A percentile compares a stretch with the other conserved stretches of the same genome.
Evolutionary conservation across 1,140 invertebrate genomes (phyloP).

Genomic region (Lepidurus packardi): DNA sequence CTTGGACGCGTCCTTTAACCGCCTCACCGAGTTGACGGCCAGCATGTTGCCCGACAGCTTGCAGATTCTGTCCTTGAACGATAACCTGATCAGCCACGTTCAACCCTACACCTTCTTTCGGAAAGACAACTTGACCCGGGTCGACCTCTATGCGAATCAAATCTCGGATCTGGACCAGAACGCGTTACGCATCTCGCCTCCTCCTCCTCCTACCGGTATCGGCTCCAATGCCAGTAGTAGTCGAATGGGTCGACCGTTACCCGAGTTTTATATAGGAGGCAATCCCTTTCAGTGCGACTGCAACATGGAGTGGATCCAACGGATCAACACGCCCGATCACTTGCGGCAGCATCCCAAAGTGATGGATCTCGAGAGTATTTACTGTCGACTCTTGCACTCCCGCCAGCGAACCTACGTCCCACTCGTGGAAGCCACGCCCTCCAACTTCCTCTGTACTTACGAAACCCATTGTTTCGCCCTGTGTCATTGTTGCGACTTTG

Average conservation of each 20-base stretch:
- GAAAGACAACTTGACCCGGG: conserved; percentile 72
- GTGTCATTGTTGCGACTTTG: conserved; percentile 90
- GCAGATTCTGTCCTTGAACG: conserved; percentile 71
- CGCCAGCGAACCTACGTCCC: conserved; percentile 72
- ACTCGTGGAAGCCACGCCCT: conserved; percentile 71
- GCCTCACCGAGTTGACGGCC: conserved; percentile 59
- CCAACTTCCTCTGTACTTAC: conserved; percentile 86
- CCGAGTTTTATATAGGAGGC: conserved; percentile 79
- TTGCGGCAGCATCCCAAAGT: conserved; percentile 77
- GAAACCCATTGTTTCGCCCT: conserved; percentile 86
- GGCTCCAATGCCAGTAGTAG: conserved; percentile 44
- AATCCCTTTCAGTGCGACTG: conserved; percentile 78
- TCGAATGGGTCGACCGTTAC: conserved; percentile 53
- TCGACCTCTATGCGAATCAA: conserved; percentile 79
- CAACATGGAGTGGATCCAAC: conserved; percentile 68
- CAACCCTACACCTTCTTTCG: conserved; percentile 75
- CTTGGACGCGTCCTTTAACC: conserved; percentile 76
- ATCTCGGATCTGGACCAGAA: conserved; percentile 73
- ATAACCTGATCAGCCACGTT: conserved; percentile 70
- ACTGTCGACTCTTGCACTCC: conserved; percentile 80
- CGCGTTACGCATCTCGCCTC: conserved; percentile 58
- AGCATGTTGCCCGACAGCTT: conserved; percentile 67
- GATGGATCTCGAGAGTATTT: conserved; percentile 84
- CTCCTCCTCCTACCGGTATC: conserved; percentile 51
- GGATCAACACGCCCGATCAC: conserved; percentile 60